These are phyloP conservation scores for Arenaria interpres DNA, from an alignment of 2,113 vertebrate genomes.

Conservation along the genomic window DNA sequence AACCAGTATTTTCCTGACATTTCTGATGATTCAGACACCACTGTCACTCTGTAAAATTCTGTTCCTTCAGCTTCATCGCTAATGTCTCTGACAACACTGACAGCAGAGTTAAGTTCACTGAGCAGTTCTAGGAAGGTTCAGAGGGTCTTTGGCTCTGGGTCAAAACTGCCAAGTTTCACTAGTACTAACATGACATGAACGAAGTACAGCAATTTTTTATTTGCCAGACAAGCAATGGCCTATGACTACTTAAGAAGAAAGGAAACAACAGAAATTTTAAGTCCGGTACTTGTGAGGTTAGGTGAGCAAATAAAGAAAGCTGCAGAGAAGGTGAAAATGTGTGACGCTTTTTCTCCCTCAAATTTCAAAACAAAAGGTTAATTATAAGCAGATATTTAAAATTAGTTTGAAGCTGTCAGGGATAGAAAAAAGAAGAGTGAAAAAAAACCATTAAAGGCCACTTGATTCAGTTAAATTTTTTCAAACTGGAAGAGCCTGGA, in stretches of 20 bases:
- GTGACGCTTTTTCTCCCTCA: neutral
- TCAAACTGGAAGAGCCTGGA: neutral
- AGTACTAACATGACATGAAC: constrained; percentile 18
- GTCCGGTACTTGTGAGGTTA: neutral
- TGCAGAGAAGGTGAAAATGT: neutral
- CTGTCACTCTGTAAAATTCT: neutral
- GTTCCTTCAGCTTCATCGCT: neutral
- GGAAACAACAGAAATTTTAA: neutral
- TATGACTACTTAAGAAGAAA: neutral
- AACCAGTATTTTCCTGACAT: neutral
- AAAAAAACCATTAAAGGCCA: neutral
- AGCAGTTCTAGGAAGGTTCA: constrained; percentile 1
- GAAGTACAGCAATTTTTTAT: constrained; percentile 21
- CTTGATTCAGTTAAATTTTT: neutral
- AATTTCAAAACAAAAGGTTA: neutral
- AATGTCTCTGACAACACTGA: neutral
- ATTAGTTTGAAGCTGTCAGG: neutral
- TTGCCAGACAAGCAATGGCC: neutral
- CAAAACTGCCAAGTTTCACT: constrained; percentile 7
- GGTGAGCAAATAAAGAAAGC: neutral
- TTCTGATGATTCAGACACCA: neutral
- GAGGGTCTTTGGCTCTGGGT: neutral
- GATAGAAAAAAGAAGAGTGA: neutral
- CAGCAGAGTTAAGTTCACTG: neutral
- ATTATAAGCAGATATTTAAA: neutral